phyloP scores from a whole-genome alignment of 1,140 invertebrate genomes.

The Lucilia cuprina region DNA sequence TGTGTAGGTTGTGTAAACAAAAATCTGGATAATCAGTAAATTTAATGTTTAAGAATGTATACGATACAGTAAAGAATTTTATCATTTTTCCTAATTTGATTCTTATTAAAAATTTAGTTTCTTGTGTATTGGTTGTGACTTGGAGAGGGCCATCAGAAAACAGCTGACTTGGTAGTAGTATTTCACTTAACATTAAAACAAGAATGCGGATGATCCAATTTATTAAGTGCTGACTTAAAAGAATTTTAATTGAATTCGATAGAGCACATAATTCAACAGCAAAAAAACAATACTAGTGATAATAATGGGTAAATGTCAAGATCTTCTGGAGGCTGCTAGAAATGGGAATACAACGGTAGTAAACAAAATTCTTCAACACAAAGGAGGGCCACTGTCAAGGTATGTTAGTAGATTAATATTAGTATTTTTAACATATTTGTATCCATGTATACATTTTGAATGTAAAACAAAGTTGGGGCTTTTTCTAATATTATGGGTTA shows the following conservation, averaged over 20 bases:
- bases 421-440: too few species aligned
- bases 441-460: too few species aligned
- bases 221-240: not conserved
- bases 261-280: not conserved
- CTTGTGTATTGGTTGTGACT: not conserved
- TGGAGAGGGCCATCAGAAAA: not conserved
- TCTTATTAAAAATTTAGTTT: not conserved
- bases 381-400: conserved; percentile 92
- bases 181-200: not conserved
- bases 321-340: conserved; percentile 91
- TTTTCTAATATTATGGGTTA: not conserved
- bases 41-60: conserved; percentile 9
- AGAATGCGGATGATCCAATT: conserved; percentile 28
- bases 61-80: not conserved
- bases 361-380: conserved; percentile 89
- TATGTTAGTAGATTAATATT: conserved; percentile 61
- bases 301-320: conserved; percentile 73
- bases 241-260: not conserved
- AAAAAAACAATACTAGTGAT: not conserved
- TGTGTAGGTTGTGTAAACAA: conserved; percentile 30
- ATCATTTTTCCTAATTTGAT: not conserved
- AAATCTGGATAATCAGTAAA: conserved; percentile 20
- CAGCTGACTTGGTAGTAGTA: not conserved
- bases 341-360: conserved; percentile 87
- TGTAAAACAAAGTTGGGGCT: not conserved